phyloP scores from a whole-genome alignment of 2,113 vertebrate species.

The Bothrops jararaca region DNA sequence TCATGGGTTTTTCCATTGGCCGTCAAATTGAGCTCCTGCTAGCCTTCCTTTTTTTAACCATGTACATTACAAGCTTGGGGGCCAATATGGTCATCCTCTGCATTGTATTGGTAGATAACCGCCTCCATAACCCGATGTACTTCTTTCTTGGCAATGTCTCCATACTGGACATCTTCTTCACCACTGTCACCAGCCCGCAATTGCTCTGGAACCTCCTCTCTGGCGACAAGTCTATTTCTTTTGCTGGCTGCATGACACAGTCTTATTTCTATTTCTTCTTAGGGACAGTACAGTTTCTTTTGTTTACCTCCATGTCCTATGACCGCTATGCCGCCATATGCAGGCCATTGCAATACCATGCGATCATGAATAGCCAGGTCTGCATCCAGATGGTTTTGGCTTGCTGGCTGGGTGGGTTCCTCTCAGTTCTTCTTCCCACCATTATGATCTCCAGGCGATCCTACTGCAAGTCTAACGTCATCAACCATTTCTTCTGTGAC shows the following conservation, averaged over 20 bases:
- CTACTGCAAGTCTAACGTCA: conserved; percentile 11
- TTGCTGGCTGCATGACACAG: conserved; percentile 34
- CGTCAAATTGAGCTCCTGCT: not conserved
- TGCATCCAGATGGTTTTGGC: not conserved
- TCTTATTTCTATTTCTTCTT: conserved; percentile 35
- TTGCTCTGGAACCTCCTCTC: conserved; percentile 13
- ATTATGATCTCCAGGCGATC: not conserved
- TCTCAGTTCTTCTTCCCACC: not conserved
- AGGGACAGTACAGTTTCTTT: conserved; percentile 31
- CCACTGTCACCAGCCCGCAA: conserved; percentile 21
- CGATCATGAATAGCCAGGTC: conserved; percentile 41
- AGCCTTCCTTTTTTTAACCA: not conserved
- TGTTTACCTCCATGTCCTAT: conserved; percentile 48
- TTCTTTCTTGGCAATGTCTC: conserved; percentile 53
- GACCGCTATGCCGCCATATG: conserved; percentile 50
- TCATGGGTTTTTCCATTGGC: not conserved
- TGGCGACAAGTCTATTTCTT: not conserved
- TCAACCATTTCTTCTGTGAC: conserved; percentile 48
- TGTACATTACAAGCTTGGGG: not conserved
- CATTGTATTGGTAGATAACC: not conserved
- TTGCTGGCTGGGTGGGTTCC: not conserved
- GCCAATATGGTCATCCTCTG: not conserved
- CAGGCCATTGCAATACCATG: conserved; percentile 28
- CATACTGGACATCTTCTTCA: conserved; percentile 46
- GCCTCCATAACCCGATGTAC: conserved; percentile 48